These are phyloP conservation scores for Lochmaea capreae DNA, from an alignment of 2,888 invertebrate species.

Conservation along the genomic window DNA sequence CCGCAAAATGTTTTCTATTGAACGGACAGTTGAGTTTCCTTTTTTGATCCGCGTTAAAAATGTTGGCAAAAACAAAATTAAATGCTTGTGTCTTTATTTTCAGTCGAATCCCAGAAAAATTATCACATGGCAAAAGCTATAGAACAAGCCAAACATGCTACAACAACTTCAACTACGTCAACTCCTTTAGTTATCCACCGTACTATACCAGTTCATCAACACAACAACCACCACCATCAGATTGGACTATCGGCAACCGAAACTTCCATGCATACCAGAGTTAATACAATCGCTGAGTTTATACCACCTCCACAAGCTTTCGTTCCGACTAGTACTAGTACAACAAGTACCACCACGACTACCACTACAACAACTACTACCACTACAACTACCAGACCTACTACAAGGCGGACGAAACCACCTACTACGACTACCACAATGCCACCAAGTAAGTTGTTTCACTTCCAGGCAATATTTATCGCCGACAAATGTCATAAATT, in stretches of 20 bases:
- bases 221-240: conserved; percentile 51
- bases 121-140: conserved; percentile 76
- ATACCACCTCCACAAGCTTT: conserved; percentile 65
- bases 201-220: conserved; percentile 53
- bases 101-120: conserved; percentile 91
- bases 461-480: not conserved
- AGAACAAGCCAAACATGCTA: conserved; percentile 67
- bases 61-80: not conserved
- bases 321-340: conserved; percentile 60
- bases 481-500: not conserved
- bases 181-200: conserved; percentile 46
- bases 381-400: conserved; percentile 66
- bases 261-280: conserved; percentile 59
- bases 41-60: no score
- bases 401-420: conserved; percentile 42
- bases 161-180: conserved; percentile 63
- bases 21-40: no score
- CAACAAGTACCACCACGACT: conserved; percentile 60
- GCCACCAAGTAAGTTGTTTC: conserved; percentile 50
- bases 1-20: no score
- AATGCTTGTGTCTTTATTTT: conserved; percentile 54
- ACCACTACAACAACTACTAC: conserved; percentile 65
- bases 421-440: conserved; percentile 48
- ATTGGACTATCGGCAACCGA: conserved; percentile 59
- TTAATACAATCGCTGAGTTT: conserved; percentile 67